Conservation (phyloP, 2,797 vertebrate species). For the Phaenicophaeus curvirostris region DNA sequence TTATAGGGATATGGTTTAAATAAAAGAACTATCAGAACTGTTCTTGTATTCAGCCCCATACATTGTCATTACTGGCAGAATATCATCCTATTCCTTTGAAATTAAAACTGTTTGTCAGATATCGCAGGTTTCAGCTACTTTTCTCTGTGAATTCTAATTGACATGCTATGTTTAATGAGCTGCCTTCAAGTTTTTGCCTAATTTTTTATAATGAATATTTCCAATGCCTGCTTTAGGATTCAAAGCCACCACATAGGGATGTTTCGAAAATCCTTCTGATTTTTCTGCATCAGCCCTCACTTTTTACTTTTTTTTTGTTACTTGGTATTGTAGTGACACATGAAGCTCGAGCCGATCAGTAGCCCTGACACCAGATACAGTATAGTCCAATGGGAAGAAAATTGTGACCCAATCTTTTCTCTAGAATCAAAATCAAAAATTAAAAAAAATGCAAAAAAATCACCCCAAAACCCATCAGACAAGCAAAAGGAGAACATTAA, state of each 20-base stretch:
- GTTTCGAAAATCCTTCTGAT: neutral
- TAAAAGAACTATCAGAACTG: slow-evolving; percentile 69
- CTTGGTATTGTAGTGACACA: neutral
- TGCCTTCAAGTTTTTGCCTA: neutral
- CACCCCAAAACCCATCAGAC: neutral
- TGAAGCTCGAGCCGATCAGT: neutral
- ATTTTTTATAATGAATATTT: neutral
- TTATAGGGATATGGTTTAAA: slow-evolving; percentile 74
- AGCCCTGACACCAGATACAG: neutral
- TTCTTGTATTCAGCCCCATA: slow-evolving; percentile 67
- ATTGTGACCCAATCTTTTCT: neutral
- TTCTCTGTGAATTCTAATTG: slow-evolving; percentile 49
- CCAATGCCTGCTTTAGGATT: neutral
- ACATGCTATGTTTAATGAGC: neutral
- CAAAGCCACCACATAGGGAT: neutral
- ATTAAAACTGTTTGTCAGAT: slow-evolving; percentile 47
- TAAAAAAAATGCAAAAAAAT: neutral
- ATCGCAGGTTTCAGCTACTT: slow-evolving; percentile 28
- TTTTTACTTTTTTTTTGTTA: neutral
- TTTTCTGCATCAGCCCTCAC: neutral
- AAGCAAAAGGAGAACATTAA: neutral
- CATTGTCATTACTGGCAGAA: slow-evolving; percentile 71
- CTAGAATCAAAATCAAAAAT: neutral
- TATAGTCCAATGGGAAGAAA: neutral
- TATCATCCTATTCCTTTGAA: slow-evolving; percentile 70